Percentiles rank a stretch among this genome's conserved stretches.
Conservation (phyloP, 2,113 vertebrate species). For the Anthoscopus minutus region DNA sequence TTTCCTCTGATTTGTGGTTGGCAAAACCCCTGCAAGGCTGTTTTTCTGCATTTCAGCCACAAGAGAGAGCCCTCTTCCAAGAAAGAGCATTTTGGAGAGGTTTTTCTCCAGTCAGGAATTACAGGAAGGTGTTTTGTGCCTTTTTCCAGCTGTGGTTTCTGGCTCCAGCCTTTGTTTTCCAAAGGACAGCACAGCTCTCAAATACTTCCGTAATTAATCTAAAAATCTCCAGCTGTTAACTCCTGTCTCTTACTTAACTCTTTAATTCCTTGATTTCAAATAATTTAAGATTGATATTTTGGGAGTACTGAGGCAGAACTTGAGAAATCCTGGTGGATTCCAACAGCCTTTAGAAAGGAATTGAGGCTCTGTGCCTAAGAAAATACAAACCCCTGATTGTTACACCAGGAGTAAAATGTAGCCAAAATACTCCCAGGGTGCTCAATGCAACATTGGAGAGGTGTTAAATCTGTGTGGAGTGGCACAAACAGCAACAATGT, state of each 20-base stretch:
- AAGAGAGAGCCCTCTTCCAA: slow-evolving; percentile 37
- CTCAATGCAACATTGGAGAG: neutral
- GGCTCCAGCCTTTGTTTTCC: neutral
- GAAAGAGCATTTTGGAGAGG: neutral
- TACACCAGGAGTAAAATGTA: neutral
- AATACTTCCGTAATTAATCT: neutral
- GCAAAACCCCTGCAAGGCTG: neutral
- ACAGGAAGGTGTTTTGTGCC: neutral
- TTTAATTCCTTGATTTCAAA: neutral
- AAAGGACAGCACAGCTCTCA: neutral
- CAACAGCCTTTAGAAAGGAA: neutral
- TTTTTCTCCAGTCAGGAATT: neutral
- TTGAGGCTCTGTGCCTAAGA: neutral
- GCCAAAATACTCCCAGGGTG: neutral
- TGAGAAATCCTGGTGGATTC: neutral
- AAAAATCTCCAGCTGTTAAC: neutral
- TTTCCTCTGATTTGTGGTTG: accelerated
- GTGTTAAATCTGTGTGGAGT: neutral
- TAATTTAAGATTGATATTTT: neutral
- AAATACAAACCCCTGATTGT: neutral
- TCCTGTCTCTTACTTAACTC: neutral
- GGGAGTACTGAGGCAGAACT: neutral
- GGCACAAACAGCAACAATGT: neutral
- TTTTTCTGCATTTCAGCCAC: neutral
- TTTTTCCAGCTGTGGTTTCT: neutral